A percentile compares a stretch with the other conserved stretches of the same genome.
Evolutionary conservation across 2,113 vertebrate species (phyloP).

Genomic region (Sphyrna mokarran): DNA sequence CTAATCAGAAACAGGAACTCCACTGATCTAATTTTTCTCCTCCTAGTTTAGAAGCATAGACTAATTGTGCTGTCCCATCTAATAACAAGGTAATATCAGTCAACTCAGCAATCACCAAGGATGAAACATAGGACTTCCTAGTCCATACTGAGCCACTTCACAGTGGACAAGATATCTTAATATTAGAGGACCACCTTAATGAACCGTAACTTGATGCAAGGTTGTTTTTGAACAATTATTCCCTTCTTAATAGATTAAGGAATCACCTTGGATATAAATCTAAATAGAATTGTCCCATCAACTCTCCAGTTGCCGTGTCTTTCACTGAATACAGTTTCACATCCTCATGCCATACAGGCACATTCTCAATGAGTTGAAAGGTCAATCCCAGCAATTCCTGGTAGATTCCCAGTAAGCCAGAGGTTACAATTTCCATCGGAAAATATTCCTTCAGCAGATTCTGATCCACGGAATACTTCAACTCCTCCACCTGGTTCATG

Average conservation of each 20-base stretch:
- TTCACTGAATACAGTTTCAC: slow-evolving; percentile 77
- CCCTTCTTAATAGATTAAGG: neutral
- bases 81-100: neutral
- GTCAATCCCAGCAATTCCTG: slow-evolving; percentile 84
- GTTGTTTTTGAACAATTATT: neutral
- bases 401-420: slow-evolving; percentile 84
- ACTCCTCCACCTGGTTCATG: slow-evolving; percentile 98
- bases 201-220: neutral
- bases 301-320: slow-evolving; percentile 57
- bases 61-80: neutral
- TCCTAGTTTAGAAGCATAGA: neutral
- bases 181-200: neutral
- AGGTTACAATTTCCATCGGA: slow-evolving; percentile 90
- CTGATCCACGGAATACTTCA: slow-evolving; percentile 84
- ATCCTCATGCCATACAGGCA: slow-evolving; percentile 80
- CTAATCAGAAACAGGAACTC: neutral
- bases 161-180: neutral
- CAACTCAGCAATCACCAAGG: neutral
- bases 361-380: slow-evolving; percentile 69
- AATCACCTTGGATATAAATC: slow-evolving; percentile 85
- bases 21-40: neutral
- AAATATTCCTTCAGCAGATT: slow-evolving; percentile 94
- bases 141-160: neutral
- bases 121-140: neutral
- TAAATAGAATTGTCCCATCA: slow-evolving; percentile 88